Evolutionary conservation across 2,888 invertebrate species (phyloP).

Genomic region (Euphydryas editha): DNA sequence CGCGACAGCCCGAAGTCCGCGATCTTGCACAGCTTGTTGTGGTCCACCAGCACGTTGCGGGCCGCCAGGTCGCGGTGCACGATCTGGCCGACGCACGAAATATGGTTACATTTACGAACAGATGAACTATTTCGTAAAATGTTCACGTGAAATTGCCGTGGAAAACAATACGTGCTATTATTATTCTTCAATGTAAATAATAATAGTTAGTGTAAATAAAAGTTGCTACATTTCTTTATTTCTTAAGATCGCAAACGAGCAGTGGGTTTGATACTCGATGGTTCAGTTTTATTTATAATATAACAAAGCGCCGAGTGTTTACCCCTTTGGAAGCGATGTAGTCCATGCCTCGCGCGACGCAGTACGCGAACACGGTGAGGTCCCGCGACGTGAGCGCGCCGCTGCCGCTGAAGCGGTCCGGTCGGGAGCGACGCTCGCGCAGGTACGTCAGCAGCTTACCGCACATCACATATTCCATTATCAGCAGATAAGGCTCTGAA

Average conservation of each 20-base stretch:
- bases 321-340: slow-evolving; percentile 92
- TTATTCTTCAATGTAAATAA: too few relatives aligned
- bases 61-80: slow-evolving; percentile 94
- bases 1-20: slow-evolving; percentile 95
- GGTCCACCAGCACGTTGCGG: slow-evolving; percentile 91
- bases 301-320: slow-evolving; percentile 47
- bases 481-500: slow-evolving; percentile 91
- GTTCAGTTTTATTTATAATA: too few relatives aligned
- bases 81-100: slow-evolving; percentile 80
- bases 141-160: too few relatives aligned
- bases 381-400: slow-evolving; percentile 88
- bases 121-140: too few relatives aligned
- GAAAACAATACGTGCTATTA: too few relatives aligned
- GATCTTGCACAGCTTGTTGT: slow-evolving; percentile 94
- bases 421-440: slow-evolving; percentile 83
- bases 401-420: slow-evolving; percentile 86
- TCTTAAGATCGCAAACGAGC: too few relatives aligned
- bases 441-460: slow-evolving; percentile 91
- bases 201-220: too few relatives aligned
- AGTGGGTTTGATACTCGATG: too few relatives aligned
- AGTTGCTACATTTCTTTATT: too few relatives aligned
- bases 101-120: too few relatives aligned
- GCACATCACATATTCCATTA: slow-evolving; percentile 94
- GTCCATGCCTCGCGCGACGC: slow-evolving; percentile 93
- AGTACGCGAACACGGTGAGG: slow-evolving; percentile 91